Evolutionary conservation across 2,888 invertebrate genomes (phyloP), one percentile per base, ranked within the genome.

Genomic region (Andrena trimmerana): DNA sequence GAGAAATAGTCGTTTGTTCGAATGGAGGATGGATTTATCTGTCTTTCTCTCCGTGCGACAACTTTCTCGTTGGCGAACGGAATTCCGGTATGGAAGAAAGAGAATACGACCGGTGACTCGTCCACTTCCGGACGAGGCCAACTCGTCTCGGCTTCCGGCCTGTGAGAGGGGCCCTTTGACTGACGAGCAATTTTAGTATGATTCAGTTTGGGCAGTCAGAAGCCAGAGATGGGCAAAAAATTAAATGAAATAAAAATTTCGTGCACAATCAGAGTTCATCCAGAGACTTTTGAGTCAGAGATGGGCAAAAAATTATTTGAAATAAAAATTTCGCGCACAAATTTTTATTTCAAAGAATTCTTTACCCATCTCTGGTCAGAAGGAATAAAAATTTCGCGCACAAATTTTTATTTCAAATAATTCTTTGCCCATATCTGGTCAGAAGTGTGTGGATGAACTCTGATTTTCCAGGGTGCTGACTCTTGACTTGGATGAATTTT

Each of bases 61-160:
- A 81, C 88, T 88, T 86, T 88, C 85, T 78, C 85, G 73, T 54
- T 67, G 68, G 33, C 24, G 69, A 68, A 76, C 78, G 78, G 63
- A 78, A 74, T 83, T 86, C 80, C 86, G 80, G 78, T 68, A 29
- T 20, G 71, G 68, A 63, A 57, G 77, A 67, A 79, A 76, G 54
- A 66, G 68, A 75, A 75, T 52, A 68, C n/a, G 48, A 50, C 60
- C 54, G 65, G 67, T 62, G 78, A 52, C 50, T 66, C 80, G 79
- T 77, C 73, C 78, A 71, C 80, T 90, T 87, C 86, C 90, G 91
- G 88, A 88, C 81, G 88, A 86, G 85, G 74, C 83, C 82, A 59
- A 78, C 85, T 86, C 90, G 87, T 86, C 84, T 77, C 72, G 74
- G 81, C 74, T 90, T 93, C 92, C 92, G 91, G 90, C 63, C 90